phyloP scores from a whole-genome alignment of 2,797 vertebrate genomes.

The Eulemur coronatus region DNA sequence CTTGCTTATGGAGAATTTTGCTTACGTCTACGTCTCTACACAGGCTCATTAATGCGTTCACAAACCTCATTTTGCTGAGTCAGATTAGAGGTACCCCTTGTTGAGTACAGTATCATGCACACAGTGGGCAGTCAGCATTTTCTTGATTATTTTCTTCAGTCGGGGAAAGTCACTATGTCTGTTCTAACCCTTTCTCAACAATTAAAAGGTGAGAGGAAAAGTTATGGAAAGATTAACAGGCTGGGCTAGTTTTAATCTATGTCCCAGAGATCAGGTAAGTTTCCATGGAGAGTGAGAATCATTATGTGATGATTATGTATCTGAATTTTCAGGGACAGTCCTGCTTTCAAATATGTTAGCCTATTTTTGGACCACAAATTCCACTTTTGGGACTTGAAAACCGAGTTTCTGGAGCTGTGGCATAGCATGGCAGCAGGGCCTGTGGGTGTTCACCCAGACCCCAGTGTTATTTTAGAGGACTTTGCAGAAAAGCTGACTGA shows the following conservation, averaged over 20 bases:
- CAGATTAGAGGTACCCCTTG: neutral
- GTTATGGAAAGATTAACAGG: neutral
- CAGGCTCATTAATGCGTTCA: conserved; percentile 49
- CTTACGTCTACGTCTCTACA: conserved; percentile 54
- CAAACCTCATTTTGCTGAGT: conserved; percentile 66
- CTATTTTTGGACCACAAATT: conserved; percentile 37
- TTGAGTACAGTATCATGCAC: neutral
- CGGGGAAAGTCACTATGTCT: neutral
- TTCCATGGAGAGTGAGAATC: neutral
- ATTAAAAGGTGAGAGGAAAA: neutral
- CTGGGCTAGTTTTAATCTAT: neutral
- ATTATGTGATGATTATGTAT: neutral
- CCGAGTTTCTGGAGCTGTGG: neutral
- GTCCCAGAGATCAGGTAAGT: neutral
- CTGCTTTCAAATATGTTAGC: neutral
- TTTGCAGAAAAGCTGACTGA: neutral
- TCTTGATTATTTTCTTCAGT: conserved; percentile 47
- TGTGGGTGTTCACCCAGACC: neutral
- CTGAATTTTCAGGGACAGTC: neutral
- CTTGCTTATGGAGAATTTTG: conserved; percentile 62
- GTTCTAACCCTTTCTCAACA: neutral
- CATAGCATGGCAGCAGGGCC: neutral
- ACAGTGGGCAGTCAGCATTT: conserved; percentile 59
- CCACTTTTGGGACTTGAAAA: neutral
- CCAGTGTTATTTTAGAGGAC: neutral